Conservation (phyloP, 2,888 invertebrate species). For the Diloba caeruleocephala region DNA sequence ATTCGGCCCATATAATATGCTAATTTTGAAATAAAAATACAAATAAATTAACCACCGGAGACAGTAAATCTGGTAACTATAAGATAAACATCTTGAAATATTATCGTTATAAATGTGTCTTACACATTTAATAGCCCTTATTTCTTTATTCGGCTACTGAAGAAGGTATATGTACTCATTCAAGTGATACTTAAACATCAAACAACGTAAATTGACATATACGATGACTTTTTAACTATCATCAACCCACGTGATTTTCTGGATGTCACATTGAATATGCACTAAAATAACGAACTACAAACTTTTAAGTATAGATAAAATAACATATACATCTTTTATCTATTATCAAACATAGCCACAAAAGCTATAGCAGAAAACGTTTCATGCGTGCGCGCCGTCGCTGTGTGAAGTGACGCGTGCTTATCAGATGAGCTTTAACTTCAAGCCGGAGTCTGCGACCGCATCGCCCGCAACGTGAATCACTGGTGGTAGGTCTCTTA, state of each 20-base stretch:
- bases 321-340: too few relatives aligned
- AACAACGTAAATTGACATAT: constrained; percentile 52
- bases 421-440: constrained; percentile 69
- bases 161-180: constrained; percentile 66
- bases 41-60: constrained; percentile 69
- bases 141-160: constrained; percentile 81
- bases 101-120: constrained; percentile 77
- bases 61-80: constrained; percentile 76
- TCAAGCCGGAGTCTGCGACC: constrained; percentile 43
- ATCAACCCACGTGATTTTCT: constrained; percentile 44
- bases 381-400: constrained; percentile 37
- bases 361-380: constrained; percentile 53
- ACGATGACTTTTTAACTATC: constrained; percentile 50
- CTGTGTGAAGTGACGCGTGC: constrained; percentile 67
- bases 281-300: constrained; percentile 1
- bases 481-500: too few relatives aligned
- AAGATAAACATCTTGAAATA: constrained; percentile 79
- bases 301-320: too few relatives aligned
- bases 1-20: constrained; percentile 69
- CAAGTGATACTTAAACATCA: constrained; percentile 54
- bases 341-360: constrained; percentile 48
- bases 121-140: constrained; percentile 73
- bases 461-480: constrained; percentile 18
- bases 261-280: constrained; percentile 17
- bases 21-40: constrained; percentile 67